Evolutionary conservation across 2,888 invertebrate species (phyloP).

Genomic region (Thymelicus lineola): DNA sequence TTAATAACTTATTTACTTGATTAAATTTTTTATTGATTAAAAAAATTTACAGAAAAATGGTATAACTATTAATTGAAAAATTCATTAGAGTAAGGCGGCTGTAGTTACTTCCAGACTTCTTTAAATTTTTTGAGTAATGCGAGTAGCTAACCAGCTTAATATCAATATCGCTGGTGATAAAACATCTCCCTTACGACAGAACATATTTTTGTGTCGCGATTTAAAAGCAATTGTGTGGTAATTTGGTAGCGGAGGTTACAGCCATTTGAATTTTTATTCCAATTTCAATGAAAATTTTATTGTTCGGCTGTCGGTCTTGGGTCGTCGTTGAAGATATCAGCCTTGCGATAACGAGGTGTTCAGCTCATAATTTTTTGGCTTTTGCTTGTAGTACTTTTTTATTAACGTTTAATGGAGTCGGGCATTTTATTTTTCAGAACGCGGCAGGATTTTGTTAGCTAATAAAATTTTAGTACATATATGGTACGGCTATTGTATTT

Average conservation of each 20-base stretch:
- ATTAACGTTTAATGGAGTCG: conserved; percentile 14
- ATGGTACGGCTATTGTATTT: no score
- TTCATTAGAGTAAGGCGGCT: no score
- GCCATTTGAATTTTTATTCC: conserved; percentile 39
- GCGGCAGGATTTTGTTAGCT: not conserved
- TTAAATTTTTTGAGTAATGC: no score
- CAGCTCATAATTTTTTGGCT: conserved; percentile 25
- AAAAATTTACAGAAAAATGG: no score
- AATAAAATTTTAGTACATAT: not conserved
- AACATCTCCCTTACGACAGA: conserved; percentile 16
- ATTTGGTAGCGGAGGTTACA: conserved; percentile 41
- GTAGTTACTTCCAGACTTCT: no score
- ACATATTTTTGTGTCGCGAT: conserved; percentile 39
- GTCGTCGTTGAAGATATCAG: conserved; percentile 32
- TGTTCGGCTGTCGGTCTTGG: conserved; percentile 15
- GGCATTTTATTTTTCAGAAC: not conserved
- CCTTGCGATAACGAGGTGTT: conserved; percentile 29
- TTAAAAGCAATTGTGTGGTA: conserved; percentile 43
- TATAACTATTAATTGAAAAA: no score
- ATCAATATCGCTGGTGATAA: not conserved
- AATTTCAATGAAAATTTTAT: conserved; percentile 43
- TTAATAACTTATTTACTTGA: no score
- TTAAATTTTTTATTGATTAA: no score
- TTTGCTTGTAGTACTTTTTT: conserved; percentile 1
- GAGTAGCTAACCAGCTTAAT: no score